phyloP scores from a whole-genome alignment of 2,113 vertebrate species.

The Pitta sordida region DNA sequence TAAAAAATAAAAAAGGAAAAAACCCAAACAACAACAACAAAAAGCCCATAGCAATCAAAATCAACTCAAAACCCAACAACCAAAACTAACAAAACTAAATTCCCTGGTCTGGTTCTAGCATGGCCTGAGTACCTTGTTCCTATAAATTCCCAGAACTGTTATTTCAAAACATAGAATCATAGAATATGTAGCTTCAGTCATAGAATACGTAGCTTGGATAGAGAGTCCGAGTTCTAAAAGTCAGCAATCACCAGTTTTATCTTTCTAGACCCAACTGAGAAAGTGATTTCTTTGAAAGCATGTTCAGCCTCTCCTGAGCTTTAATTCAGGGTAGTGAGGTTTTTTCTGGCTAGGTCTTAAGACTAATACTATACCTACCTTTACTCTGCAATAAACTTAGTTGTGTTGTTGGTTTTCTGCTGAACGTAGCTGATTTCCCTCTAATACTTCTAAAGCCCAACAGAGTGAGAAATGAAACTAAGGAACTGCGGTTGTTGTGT shows the following conservation, averaged over 20 bases:
- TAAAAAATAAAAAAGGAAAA: background rate
- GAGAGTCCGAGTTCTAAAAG: background rate
- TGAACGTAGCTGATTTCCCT: background rate
- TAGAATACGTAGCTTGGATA: no score
- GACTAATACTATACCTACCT: background rate
- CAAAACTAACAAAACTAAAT: background rate
- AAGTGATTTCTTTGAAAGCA: background rate
- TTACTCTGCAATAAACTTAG: background rate
- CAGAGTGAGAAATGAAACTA: constrained; percentile 84
- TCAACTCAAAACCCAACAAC: background rate
- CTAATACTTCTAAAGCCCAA: constrained; percentile 79
- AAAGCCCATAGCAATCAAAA: no score
- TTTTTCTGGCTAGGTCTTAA: background rate
- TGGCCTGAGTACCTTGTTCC: background rate
- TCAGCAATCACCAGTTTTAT: background rate
- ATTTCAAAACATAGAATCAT: background rate
- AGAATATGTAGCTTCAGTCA: no score
- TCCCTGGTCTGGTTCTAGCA: background rate
- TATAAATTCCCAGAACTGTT: background rate
- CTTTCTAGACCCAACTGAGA: background rate
- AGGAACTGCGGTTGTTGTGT: constrained; percentile 90
- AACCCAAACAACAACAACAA: background rate
- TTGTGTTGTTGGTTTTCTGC: background rate
- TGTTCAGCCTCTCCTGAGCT: background rate
- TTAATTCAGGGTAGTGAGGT: background rate